phyloP scores from a whole-genome alignment of 2,888 invertebrate genomes.

The Andrena praecox region DNA sequence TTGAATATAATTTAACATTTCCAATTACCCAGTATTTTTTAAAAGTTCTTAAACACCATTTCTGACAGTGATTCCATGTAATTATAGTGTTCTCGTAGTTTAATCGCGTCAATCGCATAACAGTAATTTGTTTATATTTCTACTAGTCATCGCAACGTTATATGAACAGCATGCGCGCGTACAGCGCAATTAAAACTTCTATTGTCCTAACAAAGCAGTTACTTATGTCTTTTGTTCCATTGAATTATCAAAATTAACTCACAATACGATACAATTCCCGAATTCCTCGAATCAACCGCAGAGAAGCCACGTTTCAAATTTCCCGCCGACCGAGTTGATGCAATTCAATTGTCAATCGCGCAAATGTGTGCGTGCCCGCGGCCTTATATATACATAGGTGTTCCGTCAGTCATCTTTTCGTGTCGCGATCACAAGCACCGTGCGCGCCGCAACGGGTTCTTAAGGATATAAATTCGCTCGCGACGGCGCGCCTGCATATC shows the following conservation, averaged over 20 bases:
- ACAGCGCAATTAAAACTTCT: neutral
- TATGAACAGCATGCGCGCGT: neutral
- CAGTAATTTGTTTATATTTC: neutral
- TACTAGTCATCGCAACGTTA: neutral
- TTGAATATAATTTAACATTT: too few relatives aligned
- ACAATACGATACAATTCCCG: too few relatives aligned
- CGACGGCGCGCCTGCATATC: neutral
- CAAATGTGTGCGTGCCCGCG: neutral
- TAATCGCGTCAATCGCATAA: neutral
- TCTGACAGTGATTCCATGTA: too few relatives aligned
- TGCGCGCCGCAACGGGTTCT: neutral
- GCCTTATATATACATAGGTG: neutral
- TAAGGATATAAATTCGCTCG: conserved; percentile 18
- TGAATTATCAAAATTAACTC: neutral
- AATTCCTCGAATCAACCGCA: neutral
- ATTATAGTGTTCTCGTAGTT: too few relatives aligned
- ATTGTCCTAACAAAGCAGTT: neutral
- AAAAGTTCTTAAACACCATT: too few relatives aligned
- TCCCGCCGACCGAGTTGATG: neutral
- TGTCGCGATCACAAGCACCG: neutral
- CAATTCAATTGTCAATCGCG: neutral
- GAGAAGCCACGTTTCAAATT: conserved; percentile 13
- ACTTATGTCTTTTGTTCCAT: neutral
- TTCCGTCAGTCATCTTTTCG: conserved; percentile 52
- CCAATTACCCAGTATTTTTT: too few relatives aligned